phyloP scores from a whole-genome alignment of 2,888 invertebrate genomes.

The Anthophora plumipes region DNA sequence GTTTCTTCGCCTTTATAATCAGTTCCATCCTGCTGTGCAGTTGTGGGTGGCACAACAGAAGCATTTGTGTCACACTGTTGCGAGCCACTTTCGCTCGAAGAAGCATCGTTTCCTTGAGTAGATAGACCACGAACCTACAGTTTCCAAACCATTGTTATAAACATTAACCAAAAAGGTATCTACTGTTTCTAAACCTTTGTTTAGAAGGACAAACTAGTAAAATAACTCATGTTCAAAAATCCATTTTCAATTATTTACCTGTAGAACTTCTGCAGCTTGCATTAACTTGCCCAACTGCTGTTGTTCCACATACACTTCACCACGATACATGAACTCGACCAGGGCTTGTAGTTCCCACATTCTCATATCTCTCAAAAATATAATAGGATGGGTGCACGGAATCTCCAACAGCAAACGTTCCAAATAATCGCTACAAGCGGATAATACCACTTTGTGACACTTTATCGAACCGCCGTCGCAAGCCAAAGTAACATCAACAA shows the following conservation, averaged over 20 bases:
- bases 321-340: constrained; percentile 83
- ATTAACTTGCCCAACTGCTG: constrained; percentile 82
- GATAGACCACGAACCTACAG: constrained; percentile 82
- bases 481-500: constrained; percentile 95
- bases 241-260: constrained; percentile 70
- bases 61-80: constrained; percentile 71
- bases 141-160: background rate
- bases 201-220: too few species aligned
- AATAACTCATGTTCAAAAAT: background rate
- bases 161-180: background rate
- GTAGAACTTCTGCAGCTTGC: constrained; percentile 83
- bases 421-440: constrained; percentile 94
- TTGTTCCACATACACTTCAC: constrained; percentile 83
- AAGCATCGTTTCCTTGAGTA: constrained; percentile 79
- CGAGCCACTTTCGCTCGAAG: constrained; percentile 68
- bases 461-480: constrained; percentile 94
- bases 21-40: constrained; percentile 66
- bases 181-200: background rate
- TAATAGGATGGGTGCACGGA: constrained; percentile 93
- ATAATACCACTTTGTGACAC: constrained; percentile 94
- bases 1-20: constrained; percentile 74
- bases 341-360: constrained; percentile 84
- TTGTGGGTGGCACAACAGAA: constrained; percentile 72
- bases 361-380: constrained; percentile 92
- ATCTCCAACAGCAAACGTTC: constrained; percentile 93